Evolutionary conservation across 2,797 vertebrate species (phyloP).

Genomic region (Rhadinocentrus ornatus): DNA sequence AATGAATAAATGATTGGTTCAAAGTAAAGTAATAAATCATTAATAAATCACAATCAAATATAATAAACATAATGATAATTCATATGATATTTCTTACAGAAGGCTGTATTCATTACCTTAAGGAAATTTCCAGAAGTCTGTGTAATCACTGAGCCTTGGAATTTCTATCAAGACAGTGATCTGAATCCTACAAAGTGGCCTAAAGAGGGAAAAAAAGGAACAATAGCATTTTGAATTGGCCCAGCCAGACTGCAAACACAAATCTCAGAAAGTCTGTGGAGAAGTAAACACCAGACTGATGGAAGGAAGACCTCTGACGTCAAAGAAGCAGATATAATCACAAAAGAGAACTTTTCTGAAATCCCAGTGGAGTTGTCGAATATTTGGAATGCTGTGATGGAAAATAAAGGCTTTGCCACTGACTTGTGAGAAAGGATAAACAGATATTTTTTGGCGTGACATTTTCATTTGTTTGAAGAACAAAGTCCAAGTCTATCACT

Average conservation of each 20-base stretch:
- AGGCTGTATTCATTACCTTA: not conserved
- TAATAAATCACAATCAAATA: no score
- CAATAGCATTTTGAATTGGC: constrained; percentile 2
- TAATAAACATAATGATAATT: no score
- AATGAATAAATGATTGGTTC: no score
- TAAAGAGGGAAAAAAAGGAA: not conserved
- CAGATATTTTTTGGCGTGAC: not conserved
- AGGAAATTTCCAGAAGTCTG: not conserved
- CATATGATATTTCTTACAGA: no score
- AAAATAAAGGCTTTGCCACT: not conserved
- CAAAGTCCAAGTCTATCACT: no score
- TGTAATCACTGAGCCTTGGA: not conserved
- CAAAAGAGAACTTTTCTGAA: not conserved
- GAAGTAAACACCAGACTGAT: not conserved
- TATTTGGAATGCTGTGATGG: not conserved
- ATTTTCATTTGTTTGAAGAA: no score
- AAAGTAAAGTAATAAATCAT: no score
- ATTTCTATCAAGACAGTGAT: not conserved
- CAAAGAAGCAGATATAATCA: constrained; percentile 1
- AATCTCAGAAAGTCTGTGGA: not conserved
- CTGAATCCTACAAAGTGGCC: not conserved
- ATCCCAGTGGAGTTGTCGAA: not conserved
- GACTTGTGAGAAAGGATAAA: not conserved
- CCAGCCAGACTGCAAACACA: not conserved
- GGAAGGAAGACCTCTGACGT: not conserved